Base-by-base conservation (phyloP, 2,888 invertebrate species). In the Apamea crenata region DNA sequence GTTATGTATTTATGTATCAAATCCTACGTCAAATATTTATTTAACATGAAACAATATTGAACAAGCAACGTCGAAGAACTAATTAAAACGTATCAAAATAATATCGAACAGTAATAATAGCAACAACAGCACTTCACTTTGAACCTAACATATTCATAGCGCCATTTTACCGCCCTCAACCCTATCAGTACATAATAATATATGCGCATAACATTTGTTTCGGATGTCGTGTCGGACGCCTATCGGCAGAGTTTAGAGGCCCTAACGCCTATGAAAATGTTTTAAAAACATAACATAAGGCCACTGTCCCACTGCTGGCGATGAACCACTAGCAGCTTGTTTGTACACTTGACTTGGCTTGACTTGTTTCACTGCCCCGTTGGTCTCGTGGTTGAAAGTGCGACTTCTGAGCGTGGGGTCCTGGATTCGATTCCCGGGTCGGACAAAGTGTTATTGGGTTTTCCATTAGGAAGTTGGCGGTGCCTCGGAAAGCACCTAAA, bases 171-270 rank as follows among this genome's bases (percentile, higher is more conserved):
- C 76, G 76, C 72, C 77, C 65, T 80, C 75, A 86, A 87, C 85
- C 88, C 91, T 93, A 92, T 93, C 92, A 91, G 91, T 91, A 91
- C 88, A 84, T 89, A 90, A 90, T 94, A 94, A 95, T 94, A 86
- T 93, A 95, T 95, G 95, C 93, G 93, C 94, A 95, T 95, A 94
- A 10, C 86, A 95, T 95, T 94, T 95, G 94, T 93, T 91, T 91
- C 87, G 88, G 87, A 86, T 91, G 92, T 93, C 92, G 91, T 88
- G 90, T 84, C 78, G 77, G 75, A 81, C 82, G 74, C 88, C 90
- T 90, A 90, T 92, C 91, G 80, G 74, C 53, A 71, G 87, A 78
- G 84, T 87, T 90, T 89, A 90, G 86, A 82, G 78, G 74, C 81
- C 90, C 90, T 92, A 91, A 91, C 89, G 83, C 90, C 86, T 87